Conservation (phyloP, 1,140 invertebrate genomes). For the Bombyx mori region ASM3026992v2 NC_085111.1:11900501-11901000, state of each 20-base stretch:
- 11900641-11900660: too few species aligned
- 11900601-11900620: slow-evolving; percentile 1
- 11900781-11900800: too few species aligned
- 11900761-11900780: too few species aligned
- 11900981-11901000: slow-evolving; percentile 54
- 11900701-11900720: too few species aligned
- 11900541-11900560: slow-evolving; percentile 27
- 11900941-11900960: slow-evolving; percentile 16
- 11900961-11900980: slow-evolving; percentile 62
- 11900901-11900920: slow-evolving; percentile 53
- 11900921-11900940: slow-evolving; percentile 7
- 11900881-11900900: slow-evolving; percentile 42
- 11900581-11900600: slow-evolving; percentile 3
- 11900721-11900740: too few species aligned
- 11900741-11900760: too few species aligned
- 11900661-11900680: too few species aligned
- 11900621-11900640: too few species aligned
- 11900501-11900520: slow-evolving; percentile 65
- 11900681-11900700: too few species aligned
- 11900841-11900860: slow-evolving; percentile 30
- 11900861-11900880: slow-evolving; percentile 62
- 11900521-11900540: slow-evolving; percentile 55
- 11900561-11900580: slow-evolving; percentile 11
- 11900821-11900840: not conserved
- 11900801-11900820: not conserved